Evolutionary conservation across 2,797 vertebrate genomes (phyloP).

Genomic region (Echiichthys vipera): DNA sequence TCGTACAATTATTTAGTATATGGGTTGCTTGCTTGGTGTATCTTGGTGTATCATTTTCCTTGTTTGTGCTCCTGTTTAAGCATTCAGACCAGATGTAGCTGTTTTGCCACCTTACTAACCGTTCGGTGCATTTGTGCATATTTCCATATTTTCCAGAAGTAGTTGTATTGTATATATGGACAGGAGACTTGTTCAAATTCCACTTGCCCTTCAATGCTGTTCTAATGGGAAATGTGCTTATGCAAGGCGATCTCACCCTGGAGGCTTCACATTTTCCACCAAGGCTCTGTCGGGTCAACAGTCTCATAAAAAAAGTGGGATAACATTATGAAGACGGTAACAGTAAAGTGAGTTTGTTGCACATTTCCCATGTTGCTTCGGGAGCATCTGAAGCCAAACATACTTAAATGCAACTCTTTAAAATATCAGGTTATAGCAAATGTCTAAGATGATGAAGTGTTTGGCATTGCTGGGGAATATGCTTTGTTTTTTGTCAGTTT

Average conservation of each 20-base stretch:
- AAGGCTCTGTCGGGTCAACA: conserved; percentile 78
- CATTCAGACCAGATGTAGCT: background rate
- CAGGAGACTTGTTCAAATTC: conserved; percentile 69
- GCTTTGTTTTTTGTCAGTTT: conserved; percentile 30
- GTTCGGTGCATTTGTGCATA: conserved; percentile 30
- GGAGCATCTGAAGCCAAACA: conserved; percentile 71
- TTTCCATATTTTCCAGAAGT: conserved; percentile 63
- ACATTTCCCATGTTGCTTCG: conserved; percentile 68
- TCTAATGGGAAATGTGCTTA: conserved; percentile 84
- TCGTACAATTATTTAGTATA: conserved; percentile 38
- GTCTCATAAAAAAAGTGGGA: conserved; percentile 75
- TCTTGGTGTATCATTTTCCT: conserved; percentile 6
- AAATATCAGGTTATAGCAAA: conserved; percentile 54
- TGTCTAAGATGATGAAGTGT: conserved; percentile 34
- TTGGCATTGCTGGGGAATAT: conserved; percentile 15
- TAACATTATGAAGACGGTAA: conserved; percentile 78
- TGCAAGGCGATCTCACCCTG: conserved; percentile 79
- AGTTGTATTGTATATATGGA: conserved; percentile 61
- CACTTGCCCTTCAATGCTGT: conserved; percentile 76
- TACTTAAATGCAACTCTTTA: conserved; percentile 63
- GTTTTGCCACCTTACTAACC: conserved; percentile 43
- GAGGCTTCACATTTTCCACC: conserved; percentile 78
- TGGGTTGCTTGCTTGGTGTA: conserved; percentile 17
- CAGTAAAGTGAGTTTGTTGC: conserved; percentile 73
- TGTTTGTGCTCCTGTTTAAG: conserved; percentile 30